These are phyloP conservation scores for Zaprionus vittiger DNA, from an alignment of 1,140 invertebrate genomes.

Conservation along the genomic window DNA sequence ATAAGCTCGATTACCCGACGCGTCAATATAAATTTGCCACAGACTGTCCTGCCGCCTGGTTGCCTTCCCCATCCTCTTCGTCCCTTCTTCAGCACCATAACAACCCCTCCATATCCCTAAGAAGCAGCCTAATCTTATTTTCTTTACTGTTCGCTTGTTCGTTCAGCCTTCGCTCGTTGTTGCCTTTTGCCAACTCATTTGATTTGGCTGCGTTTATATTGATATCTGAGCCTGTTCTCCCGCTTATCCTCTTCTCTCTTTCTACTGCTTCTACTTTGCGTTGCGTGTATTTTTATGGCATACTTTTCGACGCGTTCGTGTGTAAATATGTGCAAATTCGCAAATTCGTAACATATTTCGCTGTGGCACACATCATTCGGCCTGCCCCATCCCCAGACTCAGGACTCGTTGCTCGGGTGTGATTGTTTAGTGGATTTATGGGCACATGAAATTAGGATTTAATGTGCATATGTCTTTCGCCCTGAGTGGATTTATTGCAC, in stretches of 20 bases:
- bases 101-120: background rate
- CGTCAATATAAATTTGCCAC: constrained; percentile 62
- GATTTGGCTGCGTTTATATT: constrained; percentile 74
- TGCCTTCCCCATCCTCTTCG: too few species aligned
- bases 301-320: constrained; percentile 71
- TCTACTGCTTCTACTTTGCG: background rate
- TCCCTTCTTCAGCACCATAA: background rate
- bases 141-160: background rate
- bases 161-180: constrained; percentile 48
- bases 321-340: constrained; percentile 79
- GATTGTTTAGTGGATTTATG: constrained; percentile 82
- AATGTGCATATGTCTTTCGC: constrained; percentile 77
- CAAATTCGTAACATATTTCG: constrained; percentile 77
- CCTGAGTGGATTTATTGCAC: constrained; percentile 68
- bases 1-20: constrained; percentile 72
- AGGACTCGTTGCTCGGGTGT: constrained; percentile 45
- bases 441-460: constrained; percentile 81
- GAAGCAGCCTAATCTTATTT: constrained; percentile 5
- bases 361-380: constrained; percentile 52
- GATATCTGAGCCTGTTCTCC: constrained; percentile 46
- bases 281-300: constrained; percentile 73
- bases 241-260: background rate
- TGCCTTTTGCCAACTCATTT: constrained; percentile 78
- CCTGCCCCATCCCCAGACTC: background rate
- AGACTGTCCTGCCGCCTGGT: constrained; percentile 19